These are phyloP conservation scores for Varanus salvator DNA, from an alignment of 2,113 vertebrate genomes.

Conservation along the genomic window DNA sequence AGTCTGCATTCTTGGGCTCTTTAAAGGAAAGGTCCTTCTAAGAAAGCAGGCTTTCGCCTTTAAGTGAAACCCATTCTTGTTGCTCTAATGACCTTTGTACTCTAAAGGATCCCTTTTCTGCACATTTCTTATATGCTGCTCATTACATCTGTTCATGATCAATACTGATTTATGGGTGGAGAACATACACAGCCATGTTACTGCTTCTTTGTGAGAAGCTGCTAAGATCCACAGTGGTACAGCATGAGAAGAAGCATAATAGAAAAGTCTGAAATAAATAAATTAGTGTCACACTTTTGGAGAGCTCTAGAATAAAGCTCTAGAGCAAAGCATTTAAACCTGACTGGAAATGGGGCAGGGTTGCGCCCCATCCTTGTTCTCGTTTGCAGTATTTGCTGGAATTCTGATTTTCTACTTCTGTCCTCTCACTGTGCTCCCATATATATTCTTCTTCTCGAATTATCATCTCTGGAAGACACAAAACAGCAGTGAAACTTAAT, in stretches of 20 bases:
- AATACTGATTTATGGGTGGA: constrained; percentile 19
- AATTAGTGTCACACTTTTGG: background rate
- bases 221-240: background rate
- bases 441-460: background rate
- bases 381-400: background rate
- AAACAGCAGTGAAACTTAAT: background rate
- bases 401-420: background rate
- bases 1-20: constrained; percentile 33
- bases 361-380: background rate
- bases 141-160: constrained; percentile 21
- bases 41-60: constrained; percentile 21
- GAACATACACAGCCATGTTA: background rate
- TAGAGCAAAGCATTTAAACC: background rate
- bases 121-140: background rate
- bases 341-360: background rate
- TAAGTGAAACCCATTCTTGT: constrained; percentile 40
- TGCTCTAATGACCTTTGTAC: background rate
- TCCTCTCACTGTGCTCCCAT: background rate
- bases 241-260: background rate
- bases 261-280: background rate
- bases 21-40: constrained; percentile 14
- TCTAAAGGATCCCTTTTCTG: background rate
- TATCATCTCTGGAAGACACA: background rate
- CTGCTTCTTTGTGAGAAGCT: constrained; percentile 27
- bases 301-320: background rate